Evolutionary conservation across 2,888 invertebrate genomes (phyloP).

Genomic region (Auanema freiburgensis): DNA sequence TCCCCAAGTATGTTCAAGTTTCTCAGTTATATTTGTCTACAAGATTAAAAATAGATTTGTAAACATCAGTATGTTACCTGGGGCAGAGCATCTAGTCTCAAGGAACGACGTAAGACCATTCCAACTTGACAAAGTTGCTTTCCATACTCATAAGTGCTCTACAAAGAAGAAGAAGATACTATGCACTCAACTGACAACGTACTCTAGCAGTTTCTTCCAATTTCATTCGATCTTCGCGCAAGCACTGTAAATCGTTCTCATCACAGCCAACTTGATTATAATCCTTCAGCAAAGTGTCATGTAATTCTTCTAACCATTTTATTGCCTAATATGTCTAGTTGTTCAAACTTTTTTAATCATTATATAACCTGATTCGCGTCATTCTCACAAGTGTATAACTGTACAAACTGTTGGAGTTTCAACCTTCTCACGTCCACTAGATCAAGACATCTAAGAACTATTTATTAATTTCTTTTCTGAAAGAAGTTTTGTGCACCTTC

Average conservation of each 20-base stretch:
- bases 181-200: constrained; percentile 7
- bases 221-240: constrained; percentile 77
- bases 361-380: constrained; percentile 74
- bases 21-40: constrained; percentile 27
- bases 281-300: constrained; percentile 72
- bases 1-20: constrained; percentile 39
- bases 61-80: constrained; percentile 6
- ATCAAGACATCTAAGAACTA: constrained; percentile 69
- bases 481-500: constrained; percentile 19
- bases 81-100: constrained; percentile 68
- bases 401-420: constrained; percentile 77
- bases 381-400: constrained; percentile 77
- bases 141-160: constrained; percentile 82
- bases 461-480: background rate
- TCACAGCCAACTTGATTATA: constrained; percentile 39
- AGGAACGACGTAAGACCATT: constrained; percentile 75
- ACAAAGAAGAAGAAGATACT: constrained; percentile 42
- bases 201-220: constrained; percentile 81
- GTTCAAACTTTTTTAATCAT: background rate
- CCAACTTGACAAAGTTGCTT: constrained; percentile 79
- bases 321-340: constrained; percentile 70
- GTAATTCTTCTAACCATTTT: constrained; percentile 78
- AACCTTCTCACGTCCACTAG: constrained; percentile 78
- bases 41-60: background rate
- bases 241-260: constrained; percentile 74